phyloP scores from a whole-genome alignment of 2,797 vertebrate species.

The Catamblyrhynchus diadema region DNA sequence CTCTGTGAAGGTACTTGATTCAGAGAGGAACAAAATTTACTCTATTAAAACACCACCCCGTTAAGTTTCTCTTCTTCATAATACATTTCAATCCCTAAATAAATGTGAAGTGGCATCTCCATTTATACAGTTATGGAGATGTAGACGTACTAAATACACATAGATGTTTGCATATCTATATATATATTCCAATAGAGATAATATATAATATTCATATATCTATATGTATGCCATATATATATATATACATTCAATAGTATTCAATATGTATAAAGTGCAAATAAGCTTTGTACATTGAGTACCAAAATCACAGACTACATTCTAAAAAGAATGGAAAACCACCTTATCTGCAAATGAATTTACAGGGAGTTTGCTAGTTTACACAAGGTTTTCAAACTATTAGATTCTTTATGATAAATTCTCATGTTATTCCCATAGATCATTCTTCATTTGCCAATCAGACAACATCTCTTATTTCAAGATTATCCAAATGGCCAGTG shows the following conservation, averaged over 20 bases:
- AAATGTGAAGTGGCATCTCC: neutral
- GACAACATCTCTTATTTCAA: neutral
- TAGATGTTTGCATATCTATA: neutral
- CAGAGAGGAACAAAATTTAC: neutral
- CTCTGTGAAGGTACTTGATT: neutral
- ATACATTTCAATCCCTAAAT: neutral
- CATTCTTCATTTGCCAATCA: neutral
- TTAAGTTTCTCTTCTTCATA: neutral
- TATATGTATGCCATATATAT: neutral
- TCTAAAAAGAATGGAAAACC: neutral
- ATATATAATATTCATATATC: neutral
- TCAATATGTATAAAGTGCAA: neutral
- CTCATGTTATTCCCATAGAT: neutral
- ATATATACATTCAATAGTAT: neutral
- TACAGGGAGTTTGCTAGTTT: neutral
- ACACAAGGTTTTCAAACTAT: neutral
- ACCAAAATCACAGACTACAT: neutral
- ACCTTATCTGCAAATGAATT: neutral
- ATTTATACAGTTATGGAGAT: neutral
- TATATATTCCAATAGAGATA: neutral
- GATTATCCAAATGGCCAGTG: neutral
- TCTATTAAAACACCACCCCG: neutral
- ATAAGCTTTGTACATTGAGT: neutral
- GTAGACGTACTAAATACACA: neutral
- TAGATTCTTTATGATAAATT: neutral